A percentile compares a stretch with the other conserved stretches of the same genome.
Evolutionary conservation across 2,113 vertebrate species (phyloP).

Genomic region (Perognathus longimembris): DNA sequence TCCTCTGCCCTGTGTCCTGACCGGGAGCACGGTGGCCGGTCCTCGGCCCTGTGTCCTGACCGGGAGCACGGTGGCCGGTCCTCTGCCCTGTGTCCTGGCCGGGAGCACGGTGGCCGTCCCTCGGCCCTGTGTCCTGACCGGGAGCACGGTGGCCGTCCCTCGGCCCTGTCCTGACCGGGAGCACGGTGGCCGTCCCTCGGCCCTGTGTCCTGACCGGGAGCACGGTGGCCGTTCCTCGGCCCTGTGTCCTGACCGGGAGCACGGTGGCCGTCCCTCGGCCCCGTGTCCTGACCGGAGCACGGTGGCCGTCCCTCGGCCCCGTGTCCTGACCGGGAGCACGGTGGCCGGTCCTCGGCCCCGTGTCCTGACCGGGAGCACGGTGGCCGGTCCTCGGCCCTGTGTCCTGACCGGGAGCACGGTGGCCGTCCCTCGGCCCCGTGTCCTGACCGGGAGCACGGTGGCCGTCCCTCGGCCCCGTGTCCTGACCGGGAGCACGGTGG

Average conservation of each 20-base stretch:
- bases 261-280: neutral
- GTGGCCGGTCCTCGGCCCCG: neutral
- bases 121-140: neutral
- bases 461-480: neutral
- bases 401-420: neutral
- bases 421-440: neutral
- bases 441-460: neutral
- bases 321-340: neutral
- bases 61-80: neutral
- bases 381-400: neutral
- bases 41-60: neutral
- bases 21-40: fast-evolving
- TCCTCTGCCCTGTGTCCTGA: neutral
- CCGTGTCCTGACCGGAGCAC: neutral
- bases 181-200: neutral
- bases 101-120: neutral
- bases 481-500: neutral
- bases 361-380: neutral
- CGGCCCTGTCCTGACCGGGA: neutral
- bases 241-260: neutral
- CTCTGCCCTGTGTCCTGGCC: neutral
- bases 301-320: neutral
- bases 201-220: neutral
- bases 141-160: neutral
- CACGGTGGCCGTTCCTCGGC: neutral